Evolutionary conservation across 2,113 vertebrate genomes (phyloP).

Genomic region (Alethe diademata): DNA sequence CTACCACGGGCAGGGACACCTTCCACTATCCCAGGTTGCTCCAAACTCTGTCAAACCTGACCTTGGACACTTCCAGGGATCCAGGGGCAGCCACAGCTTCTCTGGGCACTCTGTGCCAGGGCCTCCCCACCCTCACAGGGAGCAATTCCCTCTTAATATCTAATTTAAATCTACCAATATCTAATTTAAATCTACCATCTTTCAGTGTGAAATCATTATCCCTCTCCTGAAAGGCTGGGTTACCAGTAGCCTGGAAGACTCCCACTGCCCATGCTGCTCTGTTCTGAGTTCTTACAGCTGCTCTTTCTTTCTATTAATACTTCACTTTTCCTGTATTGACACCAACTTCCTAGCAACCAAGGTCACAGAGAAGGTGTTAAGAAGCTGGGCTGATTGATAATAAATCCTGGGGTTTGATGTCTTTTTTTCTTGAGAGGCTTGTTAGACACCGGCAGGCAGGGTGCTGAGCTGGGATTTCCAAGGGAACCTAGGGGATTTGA

Average conservation of each 20-base stretch:
- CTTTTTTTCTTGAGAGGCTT: neutral
- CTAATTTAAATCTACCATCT: neutral
- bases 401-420: neutral
- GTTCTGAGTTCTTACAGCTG: conserved; percentile 1
- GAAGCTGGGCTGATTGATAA: conserved; percentile 9
- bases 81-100: neutral
- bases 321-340: conserved; percentile 22
- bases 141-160: neutral
- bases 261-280: neutral
- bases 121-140: accelerated
- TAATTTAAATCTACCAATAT: neutral
- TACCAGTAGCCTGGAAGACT: neutral
- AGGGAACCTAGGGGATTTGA: neutral
- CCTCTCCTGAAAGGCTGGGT: neutral
- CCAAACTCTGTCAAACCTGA: accelerated
- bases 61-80: neutral
- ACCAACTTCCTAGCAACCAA: conserved; percentile 54
- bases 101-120: neutral
- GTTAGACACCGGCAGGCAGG: neutral
- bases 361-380: conserved; percentile 43
- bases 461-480: conserved; percentile 16
- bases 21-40: accelerated
- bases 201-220: neutral
- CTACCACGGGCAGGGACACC: neutral
- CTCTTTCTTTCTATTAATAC: conserved; percentile 57